A percentile compares a stretch with the other conserved stretches of the same genome.
phyloP scores from a whole-genome alignment of 2,888 invertebrate genomes.

The Melangyna quadrimaculata region DNA sequence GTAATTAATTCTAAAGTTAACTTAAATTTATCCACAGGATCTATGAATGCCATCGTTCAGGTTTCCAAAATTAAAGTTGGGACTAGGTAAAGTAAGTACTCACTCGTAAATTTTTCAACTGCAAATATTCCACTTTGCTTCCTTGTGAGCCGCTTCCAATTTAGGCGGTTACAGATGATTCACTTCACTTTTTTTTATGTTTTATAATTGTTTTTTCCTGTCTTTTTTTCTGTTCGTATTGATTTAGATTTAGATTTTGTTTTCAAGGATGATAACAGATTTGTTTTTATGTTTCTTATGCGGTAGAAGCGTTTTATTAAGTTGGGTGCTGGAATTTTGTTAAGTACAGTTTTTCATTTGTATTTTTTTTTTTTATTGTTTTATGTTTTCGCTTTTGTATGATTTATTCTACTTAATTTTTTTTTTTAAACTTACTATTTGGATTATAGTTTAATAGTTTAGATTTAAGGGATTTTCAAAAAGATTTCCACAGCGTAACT shows the following conservation, averaged over 20 bases:
- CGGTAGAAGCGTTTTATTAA: neutral
- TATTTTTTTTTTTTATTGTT: neutral
- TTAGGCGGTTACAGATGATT: neutral
- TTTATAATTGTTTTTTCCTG: neutral
- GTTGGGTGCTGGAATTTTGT: neutral
- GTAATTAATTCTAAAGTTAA: constrained; percentile 20
- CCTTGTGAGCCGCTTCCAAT: neutral
- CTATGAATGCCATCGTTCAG: constrained; percentile 3
- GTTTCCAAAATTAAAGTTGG: too few relatives aligned
- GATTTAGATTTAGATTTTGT: too few relatives aligned
- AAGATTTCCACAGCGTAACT: too few relatives aligned
- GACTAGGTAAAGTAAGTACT: too few relatives aligned
- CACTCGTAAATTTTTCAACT: too few relatives aligned
- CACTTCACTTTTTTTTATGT: neutral
- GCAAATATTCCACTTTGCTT: too few relatives aligned
- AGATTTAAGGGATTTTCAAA: neutral
- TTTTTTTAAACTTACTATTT: neutral
- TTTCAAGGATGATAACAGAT: too few relatives aligned
- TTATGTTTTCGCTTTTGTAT: neutral
- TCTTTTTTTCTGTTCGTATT: neutral
- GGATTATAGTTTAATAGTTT: neutral
- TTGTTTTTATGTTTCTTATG: neutral
- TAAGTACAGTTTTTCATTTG: neutral
- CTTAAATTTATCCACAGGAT: constrained; percentile 13
- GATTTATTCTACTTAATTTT: neutral